Base-by-base conservation (phyloP, 30 jellyfish, hydroid and myxozoan genomes). In the Hydractinia echinata region DNA sequence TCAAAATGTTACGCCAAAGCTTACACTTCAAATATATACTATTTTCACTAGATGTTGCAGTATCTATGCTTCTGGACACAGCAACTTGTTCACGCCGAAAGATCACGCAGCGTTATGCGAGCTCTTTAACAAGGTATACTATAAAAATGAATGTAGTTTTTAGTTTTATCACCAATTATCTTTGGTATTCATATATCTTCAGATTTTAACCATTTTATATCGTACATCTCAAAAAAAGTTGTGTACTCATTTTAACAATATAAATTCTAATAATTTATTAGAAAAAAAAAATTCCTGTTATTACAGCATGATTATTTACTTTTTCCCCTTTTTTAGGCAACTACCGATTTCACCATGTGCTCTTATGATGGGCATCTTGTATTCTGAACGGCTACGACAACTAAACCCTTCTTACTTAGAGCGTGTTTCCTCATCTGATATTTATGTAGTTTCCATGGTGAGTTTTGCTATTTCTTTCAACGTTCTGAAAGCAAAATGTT, bases 341-440 rank as follows among this genome's bases (percentile, higher is more conserved):
- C 78, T 93, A 13, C 61, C 94, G 14, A 81, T 93, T 11, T 88
- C 90, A 21, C 99, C 99, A n/a, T 93, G 99, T 62, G 93, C 99
- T n/a, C 71, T 93, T 87, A 87, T 93, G 91, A 84, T 93, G 89
- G 96, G 96, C 51, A 81, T 93, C 15, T 79, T 93, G 16, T 93
- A 93, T 86, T 84, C 94, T 60, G 99, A 93, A 84, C 62, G 96
- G 54, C 82, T 93, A 76, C 89, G 96, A 7, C 96, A 93, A 60
- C 71, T 79, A 21, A 93, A 93, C 72, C 96, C 95, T 11, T 87
- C 79, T 10, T 93, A 87, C 73, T 72, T 93, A 62, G 83, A 80
- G 61, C 83, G 81, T 61, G 83, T 87, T 1, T 87, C 99, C 5
- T 93, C 99, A 6, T 85, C 99, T 72, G 99, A 93, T 88, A 68